Evolutionary conservation across 2,113 vertebrate species (phyloP), one percentile per base, ranked within the genome.

Genomic region (Callionymus lyra): DNA sequence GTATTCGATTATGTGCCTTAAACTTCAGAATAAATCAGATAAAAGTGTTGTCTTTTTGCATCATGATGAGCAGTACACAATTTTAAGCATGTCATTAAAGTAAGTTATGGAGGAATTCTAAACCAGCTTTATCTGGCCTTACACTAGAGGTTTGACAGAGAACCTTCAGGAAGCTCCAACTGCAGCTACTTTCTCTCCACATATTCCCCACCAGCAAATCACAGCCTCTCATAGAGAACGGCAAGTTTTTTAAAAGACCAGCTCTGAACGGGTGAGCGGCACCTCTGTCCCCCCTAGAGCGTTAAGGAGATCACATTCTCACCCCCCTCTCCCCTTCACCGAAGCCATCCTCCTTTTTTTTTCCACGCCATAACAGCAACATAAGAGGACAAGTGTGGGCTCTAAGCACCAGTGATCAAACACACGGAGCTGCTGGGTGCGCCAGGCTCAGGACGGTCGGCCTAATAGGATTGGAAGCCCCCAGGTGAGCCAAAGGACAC

Each of bases 391-490:
- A 79, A 82, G 79, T 87, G 77, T 85, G 74, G 77, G 72, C 65
- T 75, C 58, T 85, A 86, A 87, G 85, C 80, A 61, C 72, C 68
- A 45, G 68, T 83, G 84, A 87, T 87, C 84, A 86, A 86, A 86
- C 81, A 75, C 51, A 32, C 49, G 60, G 56, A 58, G 65, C 72
- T 80, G 74, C 68, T 72, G 60, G 70, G 77, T 71, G 70, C 41
- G 63, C 51, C 72, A 52, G 76, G 70, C 80, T 84, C 72, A 81
- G 78, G 82, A 84, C 76, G 77, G 70, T 73, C 75, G 73, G 76
- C 80, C 78, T 84, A 85, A 86, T 85, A 84, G 82, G 83, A 87
- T 86, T 85, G 81, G 63, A 81, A 86, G 81, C 83, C 81, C 80
- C 83, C 80, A 82, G 82, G 82, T 84, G 82, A 86, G 82, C 77